Conservation (phyloP, 2,888 invertebrate genomes). For the Microplitis manilae region DNA sequence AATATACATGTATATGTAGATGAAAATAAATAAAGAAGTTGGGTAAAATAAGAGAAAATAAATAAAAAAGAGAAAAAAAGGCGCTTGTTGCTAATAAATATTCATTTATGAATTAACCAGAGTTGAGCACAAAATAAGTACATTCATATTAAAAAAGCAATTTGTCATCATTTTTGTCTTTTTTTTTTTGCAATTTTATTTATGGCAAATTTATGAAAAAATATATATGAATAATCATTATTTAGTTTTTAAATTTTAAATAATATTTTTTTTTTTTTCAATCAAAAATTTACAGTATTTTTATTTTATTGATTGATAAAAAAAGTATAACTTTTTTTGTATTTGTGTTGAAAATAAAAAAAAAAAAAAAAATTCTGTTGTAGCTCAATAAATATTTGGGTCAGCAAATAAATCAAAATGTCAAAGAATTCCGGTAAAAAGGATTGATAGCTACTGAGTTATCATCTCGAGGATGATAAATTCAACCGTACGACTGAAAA, state of each 20-base stretch:
- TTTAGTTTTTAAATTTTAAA: not conserved
- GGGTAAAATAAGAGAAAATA: not conserved
- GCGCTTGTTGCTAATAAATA: not conserved
- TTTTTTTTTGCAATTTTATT: not conserved
- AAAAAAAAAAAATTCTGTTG: not conserved
- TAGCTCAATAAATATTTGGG: conserved; percentile 2
- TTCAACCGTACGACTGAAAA: conserved; percentile 22
- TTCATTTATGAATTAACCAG: not conserved
- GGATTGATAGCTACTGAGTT: conserved; percentile 25
- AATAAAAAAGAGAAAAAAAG: not conserved
- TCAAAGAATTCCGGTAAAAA: conserved; percentile 29
- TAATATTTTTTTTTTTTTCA: not conserved
- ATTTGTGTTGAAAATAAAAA: not conserved
- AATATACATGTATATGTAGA: not conserved
- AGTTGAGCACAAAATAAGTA: not conserved
- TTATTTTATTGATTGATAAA: not conserved
- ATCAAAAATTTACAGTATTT: too few species aligned
- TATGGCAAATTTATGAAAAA: not conserved
- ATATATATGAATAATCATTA: not conserved
- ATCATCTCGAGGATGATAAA: conserved; percentile 43
- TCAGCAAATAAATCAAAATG: conserved; percentile 3
- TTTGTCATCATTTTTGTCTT: not conserved
- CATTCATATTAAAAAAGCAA: not conserved
- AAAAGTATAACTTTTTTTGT: not conserved
- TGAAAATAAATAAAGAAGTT: not conserved